Conservation (phyloP, 1,140 invertebrate species). For the Planococcus citri region DNA sequence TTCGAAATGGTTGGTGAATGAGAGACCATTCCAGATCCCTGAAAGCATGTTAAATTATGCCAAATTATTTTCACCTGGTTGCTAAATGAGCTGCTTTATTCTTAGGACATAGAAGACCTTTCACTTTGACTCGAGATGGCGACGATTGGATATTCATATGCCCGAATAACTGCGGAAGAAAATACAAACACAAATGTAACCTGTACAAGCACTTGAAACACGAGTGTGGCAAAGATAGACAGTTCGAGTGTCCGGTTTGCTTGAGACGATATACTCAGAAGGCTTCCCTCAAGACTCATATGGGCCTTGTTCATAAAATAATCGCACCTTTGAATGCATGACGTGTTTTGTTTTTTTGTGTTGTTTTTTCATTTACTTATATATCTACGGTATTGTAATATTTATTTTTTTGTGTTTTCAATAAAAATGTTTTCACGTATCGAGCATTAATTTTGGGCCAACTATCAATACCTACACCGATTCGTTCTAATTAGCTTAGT, state of each 20-base stretch:
- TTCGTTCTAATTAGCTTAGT: too few species aligned
- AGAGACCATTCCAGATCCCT: background rate
- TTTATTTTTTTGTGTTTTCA: too few species aligned
- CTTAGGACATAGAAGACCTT: background rate
- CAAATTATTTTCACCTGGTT: too few species aligned
- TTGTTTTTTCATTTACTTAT: conserved; percentile 12
- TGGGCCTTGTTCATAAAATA: conserved; percentile 25
- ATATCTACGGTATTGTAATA: conserved; percentile 4
- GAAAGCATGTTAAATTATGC: background rate
- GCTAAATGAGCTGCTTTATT: background rate
- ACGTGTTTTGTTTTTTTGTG: background rate
- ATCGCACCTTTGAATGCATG: background rate
- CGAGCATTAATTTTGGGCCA: too few species aligned
- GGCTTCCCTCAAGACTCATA: conserved; percentile 29
- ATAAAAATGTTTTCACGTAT: too few species aligned
- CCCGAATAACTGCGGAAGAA: conserved; percentile 25
- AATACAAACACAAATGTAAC: conserved; percentile 25
- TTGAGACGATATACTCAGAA: conserved; percentile 31
- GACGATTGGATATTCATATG: background rate
- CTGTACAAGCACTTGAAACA: conserved; percentile 24
- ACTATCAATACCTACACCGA: too few species aligned
- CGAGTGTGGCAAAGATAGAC: conserved; percentile 25
- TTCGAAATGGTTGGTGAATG: background rate
- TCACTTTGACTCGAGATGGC: background rate
- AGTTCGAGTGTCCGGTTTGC: conserved; percentile 28